Percentiles rank a stretch among this genome's conserved stretches.
phyloP scores from a whole-genome alignment of 2,797 vertebrate genomes.

The Sphenopsis melanotis region DNA sequence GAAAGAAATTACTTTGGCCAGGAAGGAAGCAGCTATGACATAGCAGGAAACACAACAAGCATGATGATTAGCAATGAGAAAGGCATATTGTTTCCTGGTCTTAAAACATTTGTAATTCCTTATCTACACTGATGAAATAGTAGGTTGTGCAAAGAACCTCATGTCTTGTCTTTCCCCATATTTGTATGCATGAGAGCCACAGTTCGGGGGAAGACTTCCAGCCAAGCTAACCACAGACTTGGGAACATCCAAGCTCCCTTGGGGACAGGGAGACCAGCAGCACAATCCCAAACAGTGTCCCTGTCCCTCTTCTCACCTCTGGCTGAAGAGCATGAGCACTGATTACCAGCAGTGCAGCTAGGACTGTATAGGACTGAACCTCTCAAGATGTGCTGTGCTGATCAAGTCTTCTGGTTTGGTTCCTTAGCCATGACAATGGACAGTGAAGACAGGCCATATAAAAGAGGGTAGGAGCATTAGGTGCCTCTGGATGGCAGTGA shows the following conservation, averaged over 20 bases:
- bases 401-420: background rate
- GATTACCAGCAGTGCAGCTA: background rate
- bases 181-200: background rate
- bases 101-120: background rate
- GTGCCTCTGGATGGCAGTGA: background rate
- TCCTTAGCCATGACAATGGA: background rate
- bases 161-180: background rate
- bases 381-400: background rate
- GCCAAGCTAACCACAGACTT: background rate
- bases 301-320: background rate
- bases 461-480: background rate
- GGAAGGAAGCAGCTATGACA: background rate
- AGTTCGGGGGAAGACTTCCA: background rate
- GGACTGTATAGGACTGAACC: background rate
- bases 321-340: background rate
- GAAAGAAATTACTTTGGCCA: background rate
- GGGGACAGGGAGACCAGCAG: background rate
- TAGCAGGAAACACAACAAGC: background rate
- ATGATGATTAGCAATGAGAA: background rate
- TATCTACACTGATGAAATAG: background rate
- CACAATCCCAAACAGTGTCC: background rate
- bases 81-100: background rate
- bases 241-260: background rate
- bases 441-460: background rate
- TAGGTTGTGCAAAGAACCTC: background rate